Conservation (phyloP, 2,888 invertebrate genomes). For the Reticulitermes lucifugus region DNA sequence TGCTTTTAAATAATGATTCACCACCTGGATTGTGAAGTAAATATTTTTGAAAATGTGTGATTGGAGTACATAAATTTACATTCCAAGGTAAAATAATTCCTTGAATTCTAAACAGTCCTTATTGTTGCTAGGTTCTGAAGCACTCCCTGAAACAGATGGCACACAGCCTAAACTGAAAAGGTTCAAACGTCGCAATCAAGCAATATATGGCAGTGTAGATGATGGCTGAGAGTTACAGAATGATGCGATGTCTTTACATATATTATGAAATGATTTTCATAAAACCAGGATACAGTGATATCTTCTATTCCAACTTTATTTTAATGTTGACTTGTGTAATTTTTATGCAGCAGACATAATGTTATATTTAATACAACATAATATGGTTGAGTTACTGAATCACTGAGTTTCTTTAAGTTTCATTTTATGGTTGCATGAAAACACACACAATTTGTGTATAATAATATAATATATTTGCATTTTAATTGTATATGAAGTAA, state of each 20-base stretch:
- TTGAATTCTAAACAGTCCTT: background rate
- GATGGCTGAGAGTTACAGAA: background rate
- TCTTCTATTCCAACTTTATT: background rate
- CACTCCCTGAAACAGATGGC: background rate
- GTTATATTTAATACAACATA: background rate
- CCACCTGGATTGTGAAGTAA: too few species aligned
- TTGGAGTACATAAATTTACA: background rate
- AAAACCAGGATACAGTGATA: background rate
- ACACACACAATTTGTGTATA: background rate
- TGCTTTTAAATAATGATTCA: too few species aligned
- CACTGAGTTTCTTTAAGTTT: background rate
- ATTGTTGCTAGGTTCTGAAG: conserved; percentile 6
- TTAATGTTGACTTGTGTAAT: background rate
- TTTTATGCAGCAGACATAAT: background rate
- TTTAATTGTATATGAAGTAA: background rate
- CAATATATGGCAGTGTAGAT: conserved; percentile 59
- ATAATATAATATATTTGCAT: background rate
- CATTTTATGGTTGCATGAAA: background rate
- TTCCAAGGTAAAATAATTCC: background rate
- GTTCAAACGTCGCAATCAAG: conserved; percentile 64
- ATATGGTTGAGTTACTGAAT: background rate
- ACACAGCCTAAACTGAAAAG: conserved; percentile 59
- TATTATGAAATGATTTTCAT: background rate
- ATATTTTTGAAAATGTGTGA: background rate
- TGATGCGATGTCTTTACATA: background rate